These are phyloP conservation scores for Zaprionus nigranus DNA, from an alignment of 1,140 invertebrate species.

Conservation along the genomic window DNA sequence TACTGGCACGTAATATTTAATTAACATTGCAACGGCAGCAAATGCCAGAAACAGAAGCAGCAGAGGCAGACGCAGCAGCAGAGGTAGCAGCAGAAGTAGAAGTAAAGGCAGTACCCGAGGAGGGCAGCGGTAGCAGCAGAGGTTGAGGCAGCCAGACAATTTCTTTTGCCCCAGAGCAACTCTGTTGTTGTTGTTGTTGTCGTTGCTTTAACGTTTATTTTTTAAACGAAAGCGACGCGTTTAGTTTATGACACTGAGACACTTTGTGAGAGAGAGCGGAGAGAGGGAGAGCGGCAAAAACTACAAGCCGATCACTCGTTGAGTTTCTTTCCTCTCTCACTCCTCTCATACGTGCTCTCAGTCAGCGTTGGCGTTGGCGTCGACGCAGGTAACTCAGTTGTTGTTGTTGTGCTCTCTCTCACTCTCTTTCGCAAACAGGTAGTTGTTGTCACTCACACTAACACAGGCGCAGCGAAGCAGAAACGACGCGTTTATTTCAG, in stretches of 20 bases:
- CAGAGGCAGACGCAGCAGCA: conserved; percentile 4
- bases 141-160: conserved; percentile 31
- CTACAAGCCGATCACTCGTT: conserved; percentile 30
- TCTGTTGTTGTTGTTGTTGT: conserved; percentile 28
- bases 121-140: conserved; percentile 8
- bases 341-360: conserved; percentile 15
- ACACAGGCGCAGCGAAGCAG: conserved; percentile 60
- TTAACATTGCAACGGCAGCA: conserved; percentile 64
- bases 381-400: conserved; percentile 57
- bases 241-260: conserved; percentile 74
- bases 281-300: conserved; percentile 25
- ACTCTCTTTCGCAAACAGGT: conserved; percentile 66
- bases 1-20: conserved; percentile 75
- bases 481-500: conserved; percentile 69
- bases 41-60: conserved; percentile 28
- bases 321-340: conserved; percentile 21
- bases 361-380: conserved; percentile 25
- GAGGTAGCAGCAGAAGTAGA: not conserved
- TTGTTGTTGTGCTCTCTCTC: conserved; percentile 23
- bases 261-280: conserved; percentile 34
- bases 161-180: conserved; percentile 58
- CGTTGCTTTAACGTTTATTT: conserved; percentile 53
- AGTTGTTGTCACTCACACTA: conserved; percentile 59
- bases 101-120: not conserved
- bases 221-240: conserved; percentile 77